Percentiles rank a stretch among this genome's conserved stretches.
phyloP scores from a whole-genome alignment of 2,797 vertebrate genomes.

The Falco novaeseelandiae region DNA sequence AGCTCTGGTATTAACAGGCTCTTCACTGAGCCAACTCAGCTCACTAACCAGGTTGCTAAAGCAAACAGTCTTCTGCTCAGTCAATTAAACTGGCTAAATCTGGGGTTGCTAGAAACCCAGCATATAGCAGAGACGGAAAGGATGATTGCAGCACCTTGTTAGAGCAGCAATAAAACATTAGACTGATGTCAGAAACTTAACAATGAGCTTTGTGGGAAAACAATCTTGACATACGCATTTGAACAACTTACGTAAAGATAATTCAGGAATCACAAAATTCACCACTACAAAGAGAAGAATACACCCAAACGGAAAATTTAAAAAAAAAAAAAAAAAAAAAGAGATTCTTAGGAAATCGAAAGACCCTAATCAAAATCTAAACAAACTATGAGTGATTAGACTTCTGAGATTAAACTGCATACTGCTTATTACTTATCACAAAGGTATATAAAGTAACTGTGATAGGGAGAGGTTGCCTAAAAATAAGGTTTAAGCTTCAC shows the following conservation, averaged over 20 bases:
- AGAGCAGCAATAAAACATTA: not conserved
- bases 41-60: not conserved
- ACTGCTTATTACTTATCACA: accelerated
- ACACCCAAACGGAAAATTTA: not conserved
- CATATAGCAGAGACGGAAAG: not conserved
- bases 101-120: not conserved
- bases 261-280: not conserved
- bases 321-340: no score
- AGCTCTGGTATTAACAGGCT: not conserved
- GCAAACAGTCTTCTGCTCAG: not conserved
- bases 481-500: not conserved
- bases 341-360: not conserved
- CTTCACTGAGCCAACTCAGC: not conserved
- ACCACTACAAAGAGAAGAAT: not conserved
- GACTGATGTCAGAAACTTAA: not conserved
- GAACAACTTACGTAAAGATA: not conserved
- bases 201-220: not conserved
- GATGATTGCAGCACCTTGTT: not conserved
- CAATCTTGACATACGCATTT: not conserved
- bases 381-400: not conserved
- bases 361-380: not conserved
- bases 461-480: not conserved
- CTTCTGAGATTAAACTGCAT: not conserved
- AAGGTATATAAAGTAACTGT: not conserved
- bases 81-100: not conserved